These are phyloP conservation scores for Tetragnatha montana DNA, from an alignment of 2,888 invertebrate genomes.

Conservation along the genomic window DNA sequence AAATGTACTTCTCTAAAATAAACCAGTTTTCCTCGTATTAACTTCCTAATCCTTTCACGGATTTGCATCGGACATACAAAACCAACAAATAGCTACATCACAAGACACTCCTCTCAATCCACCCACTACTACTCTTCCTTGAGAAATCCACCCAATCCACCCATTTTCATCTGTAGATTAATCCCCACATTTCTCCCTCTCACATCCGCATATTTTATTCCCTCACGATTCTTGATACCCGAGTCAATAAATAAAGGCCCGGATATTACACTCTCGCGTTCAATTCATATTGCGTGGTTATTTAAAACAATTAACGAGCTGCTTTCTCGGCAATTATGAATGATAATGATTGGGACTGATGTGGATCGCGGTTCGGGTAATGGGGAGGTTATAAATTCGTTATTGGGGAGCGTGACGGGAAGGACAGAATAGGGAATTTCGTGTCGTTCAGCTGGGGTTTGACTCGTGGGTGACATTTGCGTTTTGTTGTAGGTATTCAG, in stretches of 20 bases:
- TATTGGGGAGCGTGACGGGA: not conserved
- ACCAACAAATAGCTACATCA: too few species aligned
- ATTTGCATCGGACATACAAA: too few species aligned
- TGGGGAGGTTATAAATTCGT: not conserved
- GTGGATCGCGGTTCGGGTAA: not conserved
- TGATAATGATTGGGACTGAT: not conserved
- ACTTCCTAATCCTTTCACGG: too few species aligned
- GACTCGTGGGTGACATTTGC: too few species aligned
- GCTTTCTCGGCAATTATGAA: not conserved
- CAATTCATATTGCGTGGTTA: not conserved
- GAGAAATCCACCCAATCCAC: too few species aligned
- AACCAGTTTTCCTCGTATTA: too few species aligned
- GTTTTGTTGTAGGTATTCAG: too few species aligned
- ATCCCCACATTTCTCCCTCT: not conserved
- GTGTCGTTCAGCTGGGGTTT: too few species aligned
- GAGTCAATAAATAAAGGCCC: not conserved
- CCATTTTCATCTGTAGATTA: not conserved
- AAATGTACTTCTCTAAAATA: too few species aligned
- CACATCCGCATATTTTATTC: not conserved
- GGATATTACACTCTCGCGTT: not conserved
- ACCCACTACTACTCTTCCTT: too few species aligned
- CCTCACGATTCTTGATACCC: not conserved
- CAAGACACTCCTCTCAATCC: too few species aligned
- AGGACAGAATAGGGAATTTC: too few species aligned
- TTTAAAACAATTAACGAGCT: constrained; percentile 5